Evolutionary conservation across 2,888 invertebrate genomes (phyloP).

Genomic region (Caenorhabditis sp.): DNA sequence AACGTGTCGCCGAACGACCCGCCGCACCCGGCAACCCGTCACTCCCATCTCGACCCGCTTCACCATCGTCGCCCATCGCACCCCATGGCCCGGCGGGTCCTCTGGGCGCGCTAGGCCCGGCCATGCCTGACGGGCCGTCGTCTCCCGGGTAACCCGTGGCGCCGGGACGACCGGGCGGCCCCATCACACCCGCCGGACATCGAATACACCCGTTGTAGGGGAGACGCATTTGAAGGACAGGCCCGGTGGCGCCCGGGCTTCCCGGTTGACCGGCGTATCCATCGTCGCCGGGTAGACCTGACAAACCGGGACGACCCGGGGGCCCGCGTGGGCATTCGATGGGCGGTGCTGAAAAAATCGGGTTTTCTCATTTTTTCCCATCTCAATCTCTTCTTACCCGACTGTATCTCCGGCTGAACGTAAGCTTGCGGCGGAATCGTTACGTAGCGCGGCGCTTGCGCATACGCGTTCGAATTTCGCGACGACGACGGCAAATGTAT

Average conservation of each 20-base stretch:
- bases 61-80: slow-evolving; percentile 11
- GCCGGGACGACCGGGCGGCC: slow-evolving; percentile 23
- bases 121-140: slow-evolving; percentile 16
- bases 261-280: slow-evolving; percentile 24
- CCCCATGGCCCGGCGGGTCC: slow-evolving; percentile 13
- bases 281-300: slow-evolving; percentile 32
- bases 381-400: no score
- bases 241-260: slow-evolving; percentile 24
- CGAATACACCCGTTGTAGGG: slow-evolving; percentile 36
- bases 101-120: slow-evolving; percentile 14
- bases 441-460: background rate
- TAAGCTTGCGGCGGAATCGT: background rate
- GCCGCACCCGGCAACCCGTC: slow-evolving; percentile 22
- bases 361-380: no score
- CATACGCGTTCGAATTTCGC: background rate
- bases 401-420: background rate
- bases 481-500: background rate
- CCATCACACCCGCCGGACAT: slow-evolving; percentile 29
- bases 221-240: slow-evolving; percentile 19
- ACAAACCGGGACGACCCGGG: slow-evolving; percentile 22
- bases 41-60: slow-evolving; percentile 9
- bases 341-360: background rate
- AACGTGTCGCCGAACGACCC: slow-evolving; percentile 21
- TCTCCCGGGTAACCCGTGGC: slow-evolving; percentile 15
- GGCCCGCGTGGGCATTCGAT: slow-evolving; percentile 23